Base-by-base conservation (phyloP, 1,140 invertebrate genomes). In the Saccostrea glomerata region DNA sequence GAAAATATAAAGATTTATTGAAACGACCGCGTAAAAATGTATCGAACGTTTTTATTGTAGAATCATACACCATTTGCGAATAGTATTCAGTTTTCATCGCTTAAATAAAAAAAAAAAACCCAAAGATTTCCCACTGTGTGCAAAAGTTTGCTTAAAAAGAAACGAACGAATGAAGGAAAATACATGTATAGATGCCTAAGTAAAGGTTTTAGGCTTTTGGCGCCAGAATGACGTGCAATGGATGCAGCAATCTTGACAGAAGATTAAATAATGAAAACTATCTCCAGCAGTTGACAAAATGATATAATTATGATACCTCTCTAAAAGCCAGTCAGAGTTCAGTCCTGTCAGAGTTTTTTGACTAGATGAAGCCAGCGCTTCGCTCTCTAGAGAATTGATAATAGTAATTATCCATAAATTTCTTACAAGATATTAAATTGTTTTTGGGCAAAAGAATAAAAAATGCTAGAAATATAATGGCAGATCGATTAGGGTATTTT, bases 401-500 rank as follows among this genome's bases (percentile, higher is more conserved):
- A 77, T 77, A 36, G 25, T 77, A 77, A 77, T 77, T 77, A 77
- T 77, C 25, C 25, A 77, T 77, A 36, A 77, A 30, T 77, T 30
- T 15, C 23, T 30, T 77, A 77, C 23, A 77, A 23, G 5, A 30
- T 77, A 77, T 77, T 77, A 77, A 77, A 30, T 30, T 30, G 12
- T 77, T 77, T 25, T 25, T 77, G 15, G 30, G 13, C 25, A 77
- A 25, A 77, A 36, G 4, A 13, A 77, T n/a, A 23, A 66, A 77
- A 36, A 77, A 77, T 30, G 23, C 12, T 77, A 30, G 23, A 36
- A 77, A 77, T 30, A 30, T 77, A 30, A 77, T 30, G 13, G 70
- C 7, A 25, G 70, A 77, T 77, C 70, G 70, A 77, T 77, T 36
- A 11, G 11, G 23, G 7, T 77, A 77, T 77, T 40, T 77, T 36